These are phyloP conservation scores for Tetranychus truncatus DNA, from an alignment of 2,888 invertebrate genomes.

Conservation along the genomic window DNA sequence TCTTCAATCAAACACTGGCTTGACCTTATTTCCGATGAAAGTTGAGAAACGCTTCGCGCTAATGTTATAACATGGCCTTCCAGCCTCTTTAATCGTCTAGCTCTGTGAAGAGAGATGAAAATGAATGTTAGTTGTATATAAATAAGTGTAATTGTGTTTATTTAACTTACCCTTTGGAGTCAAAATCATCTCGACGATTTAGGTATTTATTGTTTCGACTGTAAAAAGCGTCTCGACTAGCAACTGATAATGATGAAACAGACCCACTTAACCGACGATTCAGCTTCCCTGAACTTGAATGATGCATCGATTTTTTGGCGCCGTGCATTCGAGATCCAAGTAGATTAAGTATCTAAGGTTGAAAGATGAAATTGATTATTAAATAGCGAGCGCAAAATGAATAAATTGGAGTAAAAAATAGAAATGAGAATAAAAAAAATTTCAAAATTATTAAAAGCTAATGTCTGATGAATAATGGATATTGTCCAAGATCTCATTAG, in stretches of 20 bases:
- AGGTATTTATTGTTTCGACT: not conserved
- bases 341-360: not conserved
- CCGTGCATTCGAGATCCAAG: not conserved
- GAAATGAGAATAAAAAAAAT: not conserved
- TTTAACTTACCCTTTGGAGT: slow-evolving; percentile 1
- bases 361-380: not conserved
- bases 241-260: not conserved
- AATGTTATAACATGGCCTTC: slow-evolving; percentile 79
- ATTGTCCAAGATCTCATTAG: not conserved
- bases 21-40: slow-evolving; percentile 74
- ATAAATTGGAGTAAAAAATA: too few relatives aligned
- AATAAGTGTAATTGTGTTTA: not conserved
- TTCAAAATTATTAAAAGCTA: not conserved
- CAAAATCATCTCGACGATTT: not conserved
- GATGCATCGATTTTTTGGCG: not conserved
- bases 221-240: not conserved
- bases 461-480: not conserved
- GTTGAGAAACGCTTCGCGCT: slow-evolving; percentile 69
- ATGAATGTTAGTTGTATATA: too few relatives aligned
- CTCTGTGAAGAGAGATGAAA: not conserved
- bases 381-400: not conserved
- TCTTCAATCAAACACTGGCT: slow-evolving; percentile 55
- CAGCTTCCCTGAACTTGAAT: not conserved
- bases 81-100: slow-evolving; percentile 53
- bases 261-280: not conserved